Evolutionary conservation across 2,113 vertebrate species (phyloP), one percentile per base, ranked within the genome.

Genomic region (Brachyistius frenatus): DNA sequence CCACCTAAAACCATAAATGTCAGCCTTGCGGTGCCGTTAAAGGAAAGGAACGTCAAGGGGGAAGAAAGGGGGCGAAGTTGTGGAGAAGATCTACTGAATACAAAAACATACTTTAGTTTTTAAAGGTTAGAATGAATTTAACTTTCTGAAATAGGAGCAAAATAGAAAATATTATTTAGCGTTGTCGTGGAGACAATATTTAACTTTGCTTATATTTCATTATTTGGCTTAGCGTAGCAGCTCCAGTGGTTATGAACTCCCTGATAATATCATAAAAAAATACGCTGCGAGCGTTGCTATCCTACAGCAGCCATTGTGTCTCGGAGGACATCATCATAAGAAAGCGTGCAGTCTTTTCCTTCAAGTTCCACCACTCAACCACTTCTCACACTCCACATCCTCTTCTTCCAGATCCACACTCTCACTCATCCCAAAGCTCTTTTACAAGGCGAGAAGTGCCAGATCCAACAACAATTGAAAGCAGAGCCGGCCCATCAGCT

Each of bases 391-490:
- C 81, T 78, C 78, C 37, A 47, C 52, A 36, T 81, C 79, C 65
- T 75, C 74, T 52, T 70, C 79, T 68, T 81, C 65, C 41, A 49
- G 30, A 81, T 73, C 70, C 23, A 36, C 69, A 53, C 66, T 57
- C 74, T 83, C 58, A 46, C 79, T 73, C 78, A 80, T 84, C 78
- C 85, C 56, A 73, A 73, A 77, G 83, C 85, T 86, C 86, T 91
- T 95, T 91, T 94, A 94, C 93, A 95, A 95, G 94, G 94, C 94
- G 94, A 92, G 87, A 95, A 94, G 88, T 92, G 81, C 63, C 87
- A 50, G 65, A 82, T 85, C 83, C 83, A 61, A 91, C 87, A 91
- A 92, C 91, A 95, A 94, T 93, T 90, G 93, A 93, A 94, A 94
- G 88, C 86, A 74, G 91, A 94, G 90, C 90, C 57, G 79, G 78